Base-by-base conservation (phyloP, 2,888 invertebrate species). In the Mythimna albipuncta region DNA sequence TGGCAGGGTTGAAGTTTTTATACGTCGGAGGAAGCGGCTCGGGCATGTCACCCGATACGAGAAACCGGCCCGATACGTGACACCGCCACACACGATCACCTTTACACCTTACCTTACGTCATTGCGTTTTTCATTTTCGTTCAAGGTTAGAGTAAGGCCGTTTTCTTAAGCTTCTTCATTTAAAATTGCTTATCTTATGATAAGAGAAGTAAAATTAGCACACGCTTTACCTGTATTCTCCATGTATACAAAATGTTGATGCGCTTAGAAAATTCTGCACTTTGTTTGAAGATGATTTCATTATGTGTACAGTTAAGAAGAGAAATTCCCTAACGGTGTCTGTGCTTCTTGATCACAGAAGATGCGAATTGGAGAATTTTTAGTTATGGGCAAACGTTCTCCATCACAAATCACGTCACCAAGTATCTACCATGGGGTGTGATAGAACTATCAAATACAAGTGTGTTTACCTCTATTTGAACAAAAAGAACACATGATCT, bases 51-150 rank as follows among this genome's bases (percentile, higher is more conserved):
- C 90, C 91, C 90, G 93, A 93, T 89, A 91, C 88, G 83, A 88
- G 84, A 90, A 95, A 96, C 96, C 95, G 95, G 95, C 93, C 88
- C 87, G 85, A 91, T 92, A 94, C 89, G 88, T 89, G 94, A 95
- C 91, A 93, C 94, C 92, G 88, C 87, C 87, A 86, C 91, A 92
- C 90, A 90, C 86, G 94, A 92, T 93, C 91, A 93, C 93, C 94
- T 93, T 93, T 93, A 90, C 90, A 88, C 89, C 71, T 85, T 83
- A 66, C 70, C 75, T 95, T 95, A 95, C 95, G 92, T 94, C 94
- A 95, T 84, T 87, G 82, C 88, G 88, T 89, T 92, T 92, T 93
- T 93, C 91, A 90, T 91, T 91, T 91, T 90, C 89, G 82, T 88
- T 92, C 95, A 96, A 96, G 95, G 96, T 94, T 93, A 93, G 66